Evolutionary conservation across 2,797 vertebrate genomes (phyloP).

Genomic region (Crocodylus rhombifer): DNA sequence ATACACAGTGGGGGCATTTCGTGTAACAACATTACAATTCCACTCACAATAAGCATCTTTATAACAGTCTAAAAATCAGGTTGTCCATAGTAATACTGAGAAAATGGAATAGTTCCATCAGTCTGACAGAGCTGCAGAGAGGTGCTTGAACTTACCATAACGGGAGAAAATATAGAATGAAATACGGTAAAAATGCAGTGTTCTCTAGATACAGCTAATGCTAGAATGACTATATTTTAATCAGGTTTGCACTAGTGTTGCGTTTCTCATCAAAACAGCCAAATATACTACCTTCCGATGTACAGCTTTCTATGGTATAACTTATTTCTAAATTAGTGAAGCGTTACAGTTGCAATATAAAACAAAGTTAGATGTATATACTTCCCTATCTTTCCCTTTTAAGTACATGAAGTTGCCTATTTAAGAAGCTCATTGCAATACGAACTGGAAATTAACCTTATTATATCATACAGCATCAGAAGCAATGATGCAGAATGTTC

Average conservation of each 20-base stretch:
- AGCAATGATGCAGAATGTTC: neutral
- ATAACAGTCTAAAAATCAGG: constrained; percentile 65
- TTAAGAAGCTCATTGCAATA: neutral
- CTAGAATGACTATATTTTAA: constrained; percentile 56
- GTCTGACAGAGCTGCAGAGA: constrained; percentile 58
- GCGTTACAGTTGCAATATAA: neutral
- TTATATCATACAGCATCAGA: neutral
- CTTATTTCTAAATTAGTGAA: neutral
- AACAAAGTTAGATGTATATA: neutral
- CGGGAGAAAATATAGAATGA: constrained; percentile 63
- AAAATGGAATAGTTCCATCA: constrained; percentile 70
- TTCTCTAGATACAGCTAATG: constrained; percentile 56
- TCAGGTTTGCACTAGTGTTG: constrained; percentile 18
- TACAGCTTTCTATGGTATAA: neutral
- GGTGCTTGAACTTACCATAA: constrained; percentile 46
- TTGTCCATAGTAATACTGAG: neutral
- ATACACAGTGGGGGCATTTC: constrained; percentile 41
- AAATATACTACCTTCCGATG: constrained; percentile 10
- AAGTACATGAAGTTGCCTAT: neutral
- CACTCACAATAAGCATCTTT: constrained; percentile 53
- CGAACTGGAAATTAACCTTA: neutral
- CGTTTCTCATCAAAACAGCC: constrained; percentile 43
- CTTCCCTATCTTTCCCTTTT: neutral
- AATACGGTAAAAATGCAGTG: constrained; percentile 9
- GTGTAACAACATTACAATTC: constrained; percentile 20